Evolutionary conservation across 37 sponge, comb jelly and placozoan genomes (phyloP).

Genomic region (Oopsacas minuta): DNA sequence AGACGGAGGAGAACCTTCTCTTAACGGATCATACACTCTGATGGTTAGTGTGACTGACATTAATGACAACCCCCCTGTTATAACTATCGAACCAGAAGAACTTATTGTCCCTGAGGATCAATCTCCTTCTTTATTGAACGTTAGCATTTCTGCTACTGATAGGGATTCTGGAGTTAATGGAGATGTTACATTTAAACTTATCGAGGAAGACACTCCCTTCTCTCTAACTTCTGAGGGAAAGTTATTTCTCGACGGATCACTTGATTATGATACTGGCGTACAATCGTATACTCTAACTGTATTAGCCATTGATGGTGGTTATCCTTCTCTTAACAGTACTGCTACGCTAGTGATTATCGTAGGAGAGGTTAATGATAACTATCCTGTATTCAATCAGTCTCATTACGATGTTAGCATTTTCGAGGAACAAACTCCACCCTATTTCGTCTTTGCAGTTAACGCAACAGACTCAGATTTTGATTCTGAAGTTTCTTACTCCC

Average conservation of each 20-base stretch:
- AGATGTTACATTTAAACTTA: neutral
- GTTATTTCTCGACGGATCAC: neutral
- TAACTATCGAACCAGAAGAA: neutral
- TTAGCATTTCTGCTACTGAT: neutral
- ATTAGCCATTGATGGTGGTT: neutral
- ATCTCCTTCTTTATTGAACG: neutral
- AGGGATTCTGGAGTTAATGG: neutral
- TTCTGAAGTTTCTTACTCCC: neutral
- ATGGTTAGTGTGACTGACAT: conserved; percentile 31
- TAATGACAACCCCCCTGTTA: conserved; percentile 36
- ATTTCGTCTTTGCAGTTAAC: neutral
- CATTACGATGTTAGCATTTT: neutral
- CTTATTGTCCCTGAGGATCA: conserved; percentile 13
- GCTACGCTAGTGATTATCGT: neutral
- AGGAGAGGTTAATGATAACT: conserved; percentile 1
- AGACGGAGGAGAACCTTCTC: conserved; percentile 35
- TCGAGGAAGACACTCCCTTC: neutral
- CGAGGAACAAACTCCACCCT: neutral
- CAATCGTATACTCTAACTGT: neutral
- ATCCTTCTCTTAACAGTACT: neutral
- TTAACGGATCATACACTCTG: neutral
- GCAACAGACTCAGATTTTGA: neutral
- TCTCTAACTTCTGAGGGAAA: neutral
- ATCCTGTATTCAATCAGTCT: neutral
- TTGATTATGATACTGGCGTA: neutral